Base-by-base conservation (phyloP, 1,140 invertebrate species). In the Brachionus calyciflorus region DNA sequence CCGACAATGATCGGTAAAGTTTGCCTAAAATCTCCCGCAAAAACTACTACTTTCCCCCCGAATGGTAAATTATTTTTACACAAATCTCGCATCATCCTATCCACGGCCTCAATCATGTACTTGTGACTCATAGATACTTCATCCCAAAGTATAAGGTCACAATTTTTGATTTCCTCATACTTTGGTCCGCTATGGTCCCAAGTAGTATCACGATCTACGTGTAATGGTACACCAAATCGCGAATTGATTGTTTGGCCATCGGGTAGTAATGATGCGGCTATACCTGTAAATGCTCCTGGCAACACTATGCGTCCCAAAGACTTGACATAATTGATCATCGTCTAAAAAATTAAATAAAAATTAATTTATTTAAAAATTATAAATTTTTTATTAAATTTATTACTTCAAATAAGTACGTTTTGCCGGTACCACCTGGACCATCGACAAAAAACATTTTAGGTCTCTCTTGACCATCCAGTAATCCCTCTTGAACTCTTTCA, bases 381-480 rank as follows among this genome's bases (percentile, higher is more conserved):
- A n/a, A n/a, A n/a, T n/a, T n/a, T n/a, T n/a, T n/a, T 55, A 28
- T 28, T 24, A 28, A 55, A 28, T 40, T 41, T 9, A 82, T 37
- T 12, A 78, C 63, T 10, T 78, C 81, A 77, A 81, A 82, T 1
- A 83, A 40, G 77, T 83, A 86, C 0, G 83, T 85, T 80, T 84
- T 84, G 10, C 82, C 81, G 12, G 80, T 81, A 10, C 80, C 82
- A 57, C 80, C 82, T 9, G 81, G 79, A n/a, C 81, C 81, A 77
- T 81, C 69, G 40, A 80, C 37, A 77, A 80, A 81, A 33, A 79
- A 80, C 46, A 69, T 24, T 37, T 57, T 57, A n/a, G 17, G 26
- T 3, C 53, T 6, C 24, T 17, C 28, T 12, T 4, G 21, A 4
- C 30, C 53, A 57, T 57, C 49, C 24, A 30, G 53, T 33, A 53